Evolutionary conservation across 1,140 invertebrate genomes (phyloP).

Genomic region (Solenopsis invicta): DNA sequence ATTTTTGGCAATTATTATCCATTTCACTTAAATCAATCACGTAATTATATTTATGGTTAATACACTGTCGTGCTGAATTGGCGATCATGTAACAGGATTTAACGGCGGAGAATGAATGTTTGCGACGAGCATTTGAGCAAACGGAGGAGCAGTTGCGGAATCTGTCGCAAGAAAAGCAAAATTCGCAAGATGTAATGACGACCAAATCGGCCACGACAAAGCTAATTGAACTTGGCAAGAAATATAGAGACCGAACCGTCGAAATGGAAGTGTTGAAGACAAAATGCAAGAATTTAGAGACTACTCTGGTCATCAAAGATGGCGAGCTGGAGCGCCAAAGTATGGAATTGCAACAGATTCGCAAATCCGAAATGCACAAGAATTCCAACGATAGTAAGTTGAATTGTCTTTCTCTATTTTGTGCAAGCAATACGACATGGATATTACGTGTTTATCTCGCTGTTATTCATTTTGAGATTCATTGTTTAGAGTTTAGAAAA

Average conservation of each 20-base stretch:
- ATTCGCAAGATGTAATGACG: slow-evolving; percentile 25
- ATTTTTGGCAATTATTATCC: not conserved
- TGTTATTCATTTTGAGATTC: not conserved
- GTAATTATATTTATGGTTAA: slow-evolving; percentile 7
- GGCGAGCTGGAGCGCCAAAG: slow-evolving; percentile 66
- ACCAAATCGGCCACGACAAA: slow-evolving; percentile 80
- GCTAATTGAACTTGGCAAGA: slow-evolving; percentile 86
- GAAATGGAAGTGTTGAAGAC: slow-evolving; percentile 84
- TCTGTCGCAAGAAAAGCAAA: slow-evolving; percentile 20
- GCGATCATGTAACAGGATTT: slow-evolving; percentile 79
- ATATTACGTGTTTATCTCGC: not conserved
- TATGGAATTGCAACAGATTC: slow-evolving; percentile 37
- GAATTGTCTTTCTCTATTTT: not conserved
- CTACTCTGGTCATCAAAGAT: slow-evolving; percentile 71
- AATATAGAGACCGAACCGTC: slow-evolving; percentile 83
- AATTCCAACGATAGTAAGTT: slow-evolving; percentile 16
- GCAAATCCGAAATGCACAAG: not conserved
- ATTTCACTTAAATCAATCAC: not conserved
- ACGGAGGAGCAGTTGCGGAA: slow-evolving; percentile 64
- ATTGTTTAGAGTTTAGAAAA: not conserved
- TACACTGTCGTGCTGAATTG: not conserved
- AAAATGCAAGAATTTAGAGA: slow-evolving; percentile 81
- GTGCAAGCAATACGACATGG: not conserved
- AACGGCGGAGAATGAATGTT: slow-evolving; percentile 81
- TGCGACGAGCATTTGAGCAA: slow-evolving; percentile 74